Percentiles rank a stretch among this genome's conserved stretches.
phyloP scores from a whole-genome alignment of 1,140 invertebrate species.

The Lepidurus packardi region DNA sequence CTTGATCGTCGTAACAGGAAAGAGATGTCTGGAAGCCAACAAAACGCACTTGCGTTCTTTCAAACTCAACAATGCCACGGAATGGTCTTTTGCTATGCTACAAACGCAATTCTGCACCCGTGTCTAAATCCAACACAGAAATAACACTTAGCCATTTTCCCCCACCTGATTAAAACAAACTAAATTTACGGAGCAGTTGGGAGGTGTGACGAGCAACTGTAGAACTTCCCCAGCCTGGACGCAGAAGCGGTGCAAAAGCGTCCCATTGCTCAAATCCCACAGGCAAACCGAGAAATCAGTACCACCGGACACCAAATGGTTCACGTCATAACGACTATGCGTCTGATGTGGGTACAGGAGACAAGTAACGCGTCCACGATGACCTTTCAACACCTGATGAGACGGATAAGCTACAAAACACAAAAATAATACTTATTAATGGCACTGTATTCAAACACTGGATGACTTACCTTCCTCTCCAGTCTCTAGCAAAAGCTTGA shows the following conservation, averaged over 20 bases:
- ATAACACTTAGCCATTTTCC: neutral
- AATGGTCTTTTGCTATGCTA: slow-evolving; percentile 95
- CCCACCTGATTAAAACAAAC: neutral
- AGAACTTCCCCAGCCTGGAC: slow-evolving; percentile 74
- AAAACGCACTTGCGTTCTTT: slow-evolving; percentile 92
- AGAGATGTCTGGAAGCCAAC: slow-evolving; percentile 89
- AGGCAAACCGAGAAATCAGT: slow-evolving; percentile 96
- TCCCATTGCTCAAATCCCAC: slow-evolving; percentile 91
- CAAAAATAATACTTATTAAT: slow-evolving; percentile 34
- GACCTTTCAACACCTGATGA: slow-evolving; percentile 81
- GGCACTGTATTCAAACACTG: neutral
- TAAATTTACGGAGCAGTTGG: slow-evolving; percentile 38
- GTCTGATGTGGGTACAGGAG: slow-evolving; percentile 90
- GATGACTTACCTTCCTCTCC: neutral
- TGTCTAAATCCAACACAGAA: slow-evolving; percentile 54
- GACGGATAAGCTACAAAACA: slow-evolving; percentile 71
- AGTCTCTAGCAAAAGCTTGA: neutral
- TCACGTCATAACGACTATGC: slow-evolving; percentile 84
- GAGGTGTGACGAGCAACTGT: slow-evolving; percentile 46
- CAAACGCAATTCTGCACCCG: slow-evolving; percentile 92
- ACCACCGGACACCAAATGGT: slow-evolving; percentile 87
- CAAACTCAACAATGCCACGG: slow-evolving; percentile 86
- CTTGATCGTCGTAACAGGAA: slow-evolving; percentile 91
- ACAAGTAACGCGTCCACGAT: slow-evolving; percentile 90
- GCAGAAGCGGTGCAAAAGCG: slow-evolving; percentile 87